These are phyloP conservation scores for Lissocephala sabroskyi DNA, from an alignment of 2,888 invertebrate species.

Conservation along the genomic window DNA sequence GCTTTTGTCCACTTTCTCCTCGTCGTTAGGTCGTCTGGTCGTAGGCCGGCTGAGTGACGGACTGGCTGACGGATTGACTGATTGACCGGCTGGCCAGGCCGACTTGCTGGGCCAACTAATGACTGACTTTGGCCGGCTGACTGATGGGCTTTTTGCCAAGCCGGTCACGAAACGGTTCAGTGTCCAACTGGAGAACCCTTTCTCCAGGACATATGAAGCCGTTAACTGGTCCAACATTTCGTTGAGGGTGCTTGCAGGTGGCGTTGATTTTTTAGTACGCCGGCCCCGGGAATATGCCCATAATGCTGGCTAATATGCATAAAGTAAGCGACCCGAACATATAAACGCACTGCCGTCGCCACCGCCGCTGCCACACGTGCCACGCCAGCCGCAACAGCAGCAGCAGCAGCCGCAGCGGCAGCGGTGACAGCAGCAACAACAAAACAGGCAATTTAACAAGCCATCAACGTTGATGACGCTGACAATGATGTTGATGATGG, in stretches of 20 bases:
- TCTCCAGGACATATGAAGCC: no score
- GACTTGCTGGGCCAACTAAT: no score
- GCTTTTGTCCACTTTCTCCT: no score
- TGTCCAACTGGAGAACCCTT: no score
- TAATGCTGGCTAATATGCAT: slow-evolving; percentile 66
- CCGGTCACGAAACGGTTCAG: slow-evolving; percentile 41
- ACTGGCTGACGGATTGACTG: background rate
- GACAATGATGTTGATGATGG: slow-evolving; percentile 63
- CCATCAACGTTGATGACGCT: slow-evolving; percentile 63
- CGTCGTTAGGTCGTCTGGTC: no score
- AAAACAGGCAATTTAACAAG: slow-evolving; percentile 66
- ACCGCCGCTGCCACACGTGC: slow-evolving; percentile 9
- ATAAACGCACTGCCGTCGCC: slow-evolving; percentile 13
- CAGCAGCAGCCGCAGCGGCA: slow-evolving; percentile 13
- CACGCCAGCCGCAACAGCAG: slow-evolving; percentile 20
- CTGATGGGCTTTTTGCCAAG: slow-evolving; percentile 46
- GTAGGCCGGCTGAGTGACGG: no score
- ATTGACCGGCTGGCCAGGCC: background rate
- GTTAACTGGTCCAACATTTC: slow-evolving; percentile 30
- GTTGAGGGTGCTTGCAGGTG: slow-evolving; percentile 3
- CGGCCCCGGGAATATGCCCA: slow-evolving; percentile 47
- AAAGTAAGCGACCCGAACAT: slow-evolving; percentile 24
- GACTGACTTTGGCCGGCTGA: no score
- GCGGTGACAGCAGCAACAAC: slow-evolving; percentile 23
- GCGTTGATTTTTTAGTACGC: slow-evolving; percentile 9